These are phyloP conservation scores for Clusia tigrina DNA, from an alignment of 2,888 invertebrate species.

Conservation along the genomic window DNA sequence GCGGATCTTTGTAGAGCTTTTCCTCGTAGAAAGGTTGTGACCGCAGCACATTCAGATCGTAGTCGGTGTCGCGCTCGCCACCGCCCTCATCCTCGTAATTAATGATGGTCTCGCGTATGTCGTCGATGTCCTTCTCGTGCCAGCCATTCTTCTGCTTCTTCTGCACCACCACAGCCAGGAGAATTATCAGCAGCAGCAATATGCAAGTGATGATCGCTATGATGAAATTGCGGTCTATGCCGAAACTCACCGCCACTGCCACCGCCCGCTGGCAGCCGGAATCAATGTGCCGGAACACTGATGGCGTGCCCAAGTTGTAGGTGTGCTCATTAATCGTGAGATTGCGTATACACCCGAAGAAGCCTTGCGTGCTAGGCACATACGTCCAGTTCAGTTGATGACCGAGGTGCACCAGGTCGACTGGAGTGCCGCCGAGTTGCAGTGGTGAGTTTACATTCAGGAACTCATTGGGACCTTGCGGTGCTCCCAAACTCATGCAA, in stretches of 20 bases:
- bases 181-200: slow-evolving; percentile 76
- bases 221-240: slow-evolving; percentile 85
- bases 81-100: slow-evolving; percentile 98
- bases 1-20: slow-evolving; percentile 63
- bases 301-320: slow-evolving; percentile 88
- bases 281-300: slow-evolving; percentile 75
- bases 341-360: slow-evolving; percentile 90
- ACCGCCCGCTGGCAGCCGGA: slow-evolving; percentile 78
- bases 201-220: slow-evolving; percentile 91
- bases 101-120: slow-evolving; percentile 96
- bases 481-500: slow-evolving; percentile 76
- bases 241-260: slow-evolving; percentile 81
- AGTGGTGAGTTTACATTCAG: slow-evolving; percentile 86
- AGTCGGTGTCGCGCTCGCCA: slow-evolving; percentile 90
- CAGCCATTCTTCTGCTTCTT: slow-evolving; percentile 85
- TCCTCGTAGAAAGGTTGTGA: slow-evolving; percentile 64
- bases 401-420: slow-evolving; percentile 72
- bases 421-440: slow-evolving; percentile 81
- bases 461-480: slow-evolving; percentile 76
- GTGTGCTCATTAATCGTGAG: slow-evolving; percentile 86
- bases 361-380: slow-evolving; percentile 75
- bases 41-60: slow-evolving; percentile 63
- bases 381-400: slow-evolving; percentile 74
- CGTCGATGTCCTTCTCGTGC: slow-evolving; percentile 91
- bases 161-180: slow-evolving; percentile 91